Evolutionary conservation across 2,888 invertebrate genomes (phyloP).

Genomic region (Agriopis leucophaearia): DNA sequence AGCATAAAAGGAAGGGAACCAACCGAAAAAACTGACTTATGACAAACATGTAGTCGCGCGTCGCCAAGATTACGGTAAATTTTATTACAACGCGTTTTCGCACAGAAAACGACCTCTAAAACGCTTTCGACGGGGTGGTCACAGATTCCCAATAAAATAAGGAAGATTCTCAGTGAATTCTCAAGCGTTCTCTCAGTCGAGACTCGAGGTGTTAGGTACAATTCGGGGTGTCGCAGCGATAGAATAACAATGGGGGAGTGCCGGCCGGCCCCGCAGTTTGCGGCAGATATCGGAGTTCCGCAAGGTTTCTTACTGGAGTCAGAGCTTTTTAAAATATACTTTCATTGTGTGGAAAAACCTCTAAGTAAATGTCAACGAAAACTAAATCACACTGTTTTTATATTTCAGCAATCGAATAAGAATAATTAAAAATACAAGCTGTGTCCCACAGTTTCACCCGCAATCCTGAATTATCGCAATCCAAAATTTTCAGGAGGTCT

Average conservation of each 20-base stretch:
- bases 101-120: constrained; percentile 50
- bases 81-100: constrained; percentile 52
- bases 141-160: constrained; percentile 74
- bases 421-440: background rate
- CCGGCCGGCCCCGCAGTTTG: constrained; percentile 53
- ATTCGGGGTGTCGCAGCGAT: constrained; percentile 54
- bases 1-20: constrained; percentile 37
- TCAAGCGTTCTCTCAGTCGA: constrained; percentile 64
- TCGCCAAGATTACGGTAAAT: constrained; percentile 54
- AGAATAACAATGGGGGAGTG: constrained; percentile 65
- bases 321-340: constrained; percentile 34
- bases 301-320: constrained; percentile 48
- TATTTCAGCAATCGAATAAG: background rate
- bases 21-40: constrained; percentile 43
- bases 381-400: background rate
- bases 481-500: no score
- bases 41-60: constrained; percentile 50
- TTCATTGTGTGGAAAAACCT: background rate
- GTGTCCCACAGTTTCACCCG: background rate
- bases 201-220: constrained; percentile 64
- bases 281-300: constrained; percentile 50
- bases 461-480: no score
- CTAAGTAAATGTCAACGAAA: background rate
- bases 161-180: constrained; percentile 66
- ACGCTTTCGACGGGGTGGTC: constrained; percentile 64